phyloP scores from a whole-genome alignment of 2,113 vertebrate species.

The Amphiprion ocellaris region DNA sequence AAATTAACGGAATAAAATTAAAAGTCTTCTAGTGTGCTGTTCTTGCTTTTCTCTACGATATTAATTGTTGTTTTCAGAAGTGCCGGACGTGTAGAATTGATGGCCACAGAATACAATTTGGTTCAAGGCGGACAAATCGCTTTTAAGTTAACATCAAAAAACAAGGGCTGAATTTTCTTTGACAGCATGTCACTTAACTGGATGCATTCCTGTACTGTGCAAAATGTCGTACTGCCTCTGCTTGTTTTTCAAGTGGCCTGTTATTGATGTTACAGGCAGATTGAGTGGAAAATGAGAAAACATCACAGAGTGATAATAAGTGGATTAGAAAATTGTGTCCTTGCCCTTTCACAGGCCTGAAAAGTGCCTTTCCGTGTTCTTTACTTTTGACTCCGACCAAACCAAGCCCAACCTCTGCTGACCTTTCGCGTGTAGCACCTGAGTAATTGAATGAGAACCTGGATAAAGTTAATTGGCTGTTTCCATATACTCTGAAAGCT shows the following conservation, averaged over 20 bases:
- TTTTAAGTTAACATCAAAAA: conserved; percentile 55
- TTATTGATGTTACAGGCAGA: conserved; percentile 61
- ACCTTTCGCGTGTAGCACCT: conserved; percentile 69
- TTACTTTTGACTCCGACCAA: conserved; percentile 50
- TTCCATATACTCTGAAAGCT: conserved; percentile 62
- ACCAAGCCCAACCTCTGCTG: conserved; percentile 40
- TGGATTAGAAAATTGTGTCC: conserved; percentile 71
- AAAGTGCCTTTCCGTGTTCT: conserved; percentile 40
- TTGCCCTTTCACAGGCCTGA: conserved; percentile 49
- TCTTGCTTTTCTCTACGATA: conserved; percentile 9
- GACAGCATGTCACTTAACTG: conserved; percentile 61
- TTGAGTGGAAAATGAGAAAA: conserved; percentile 65
- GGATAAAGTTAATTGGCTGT: conserved; percentile 74
- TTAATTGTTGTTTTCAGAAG: conserved; percentile 64
- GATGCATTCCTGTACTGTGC: conserved; percentile 35
- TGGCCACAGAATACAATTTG: conserved; percentile 37
- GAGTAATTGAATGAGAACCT: conserved; percentile 67
- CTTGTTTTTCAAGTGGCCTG: conserved; percentile 46
- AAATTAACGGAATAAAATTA: conserved; percentile 58
- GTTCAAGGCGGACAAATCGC: conserved; percentile 47
- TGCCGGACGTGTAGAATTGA: conserved; percentile 46
- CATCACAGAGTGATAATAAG: conserved; percentile 52
- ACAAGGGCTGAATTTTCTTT: conserved; percentile 28
- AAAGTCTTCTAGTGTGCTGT: background rate
- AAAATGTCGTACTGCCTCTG: background rate